phyloP scores from a whole-genome alignment of 2,797 vertebrate species.

The Syndactyla subalaris region DNA sequence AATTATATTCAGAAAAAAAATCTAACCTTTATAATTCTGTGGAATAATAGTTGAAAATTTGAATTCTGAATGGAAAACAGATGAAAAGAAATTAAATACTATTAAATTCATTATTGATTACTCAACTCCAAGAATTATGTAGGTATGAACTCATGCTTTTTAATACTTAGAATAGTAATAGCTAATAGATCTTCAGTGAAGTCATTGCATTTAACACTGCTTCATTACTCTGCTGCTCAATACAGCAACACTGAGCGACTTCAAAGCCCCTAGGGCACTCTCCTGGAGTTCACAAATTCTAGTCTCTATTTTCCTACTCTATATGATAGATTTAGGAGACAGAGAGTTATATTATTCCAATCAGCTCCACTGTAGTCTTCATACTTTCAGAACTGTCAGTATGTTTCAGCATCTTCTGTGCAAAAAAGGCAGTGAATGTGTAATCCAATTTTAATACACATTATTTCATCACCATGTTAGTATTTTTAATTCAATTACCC shows the following conservation, averaged over 20 bases:
- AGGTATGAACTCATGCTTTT: background rate
- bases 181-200: background rate
- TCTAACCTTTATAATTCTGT: conserved; percentile 8
- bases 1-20: conserved; percentile 15
- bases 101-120: background rate
- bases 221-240: background rate
- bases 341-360: background rate
- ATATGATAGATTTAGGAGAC: background rate
- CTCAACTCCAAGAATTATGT: background rate
- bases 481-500: background rate
- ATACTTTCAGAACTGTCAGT: background rate
- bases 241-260: background rate
- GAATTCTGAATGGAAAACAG: background rate
- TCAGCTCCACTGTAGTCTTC: background rate
- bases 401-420: background rate
- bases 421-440: background rate
- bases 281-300: background rate
- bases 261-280: background rate
- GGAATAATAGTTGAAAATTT: background rate
- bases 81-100: background rate
- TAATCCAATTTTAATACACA: background rate
- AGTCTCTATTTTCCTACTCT: background rate
- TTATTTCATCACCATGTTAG: background rate
- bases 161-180: background rate
- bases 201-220: background rate